Base-by-base conservation (phyloP, 2,797 vertebrate genomes). In the Manis javanica region DNA sequence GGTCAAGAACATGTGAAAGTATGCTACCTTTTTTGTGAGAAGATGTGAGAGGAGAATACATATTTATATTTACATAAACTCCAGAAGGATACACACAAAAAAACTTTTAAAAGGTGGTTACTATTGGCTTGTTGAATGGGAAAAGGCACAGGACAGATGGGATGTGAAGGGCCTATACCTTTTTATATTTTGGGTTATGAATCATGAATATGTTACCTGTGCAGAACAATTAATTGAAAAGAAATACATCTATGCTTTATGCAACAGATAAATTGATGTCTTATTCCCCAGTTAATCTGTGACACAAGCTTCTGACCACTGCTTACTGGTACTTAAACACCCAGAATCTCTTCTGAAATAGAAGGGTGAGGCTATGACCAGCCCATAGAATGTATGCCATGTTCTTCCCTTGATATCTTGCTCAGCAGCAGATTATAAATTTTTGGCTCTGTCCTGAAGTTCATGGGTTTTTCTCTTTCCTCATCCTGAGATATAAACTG, bases 181-280 rank as follows among this genome's bases (percentile, higher is more conserved):
- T 87, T 90, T 84, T 75, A 57, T 69, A 86, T 64, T 96, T 88
- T 66, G 37, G 72, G 59, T 94, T 94, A 84, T 72, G 46, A 90
- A 87, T 94, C 82, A 66, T 34, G 23, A 88, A 29, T 68, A 3
- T 83, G 9, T 79, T 90, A 85, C 83, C 64, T 87, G 26, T 55
- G 37, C 59, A 88, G 78, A 90, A 79, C 37, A 91, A 1, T 68
- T 71, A 34, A 82, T 78, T 89, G 14, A 81, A 95, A 92, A 74
- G 74, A 83, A 81, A 59, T 69, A 11, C 26, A 53, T 81, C n/a
- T 90, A 3, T 87, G 26, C 74, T 75, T 34, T 34, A 34, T 34
- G 34, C 34, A 34, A 11, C 61, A 68, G 51, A 69, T 64, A 90
- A 82, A 51, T 46, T 61, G 46, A 69, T 95, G 39, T 12, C 16